Evolutionary conservation across 2,797 vertebrate species (phyloP).

Genomic region (Galaxias olidus): DNA sequence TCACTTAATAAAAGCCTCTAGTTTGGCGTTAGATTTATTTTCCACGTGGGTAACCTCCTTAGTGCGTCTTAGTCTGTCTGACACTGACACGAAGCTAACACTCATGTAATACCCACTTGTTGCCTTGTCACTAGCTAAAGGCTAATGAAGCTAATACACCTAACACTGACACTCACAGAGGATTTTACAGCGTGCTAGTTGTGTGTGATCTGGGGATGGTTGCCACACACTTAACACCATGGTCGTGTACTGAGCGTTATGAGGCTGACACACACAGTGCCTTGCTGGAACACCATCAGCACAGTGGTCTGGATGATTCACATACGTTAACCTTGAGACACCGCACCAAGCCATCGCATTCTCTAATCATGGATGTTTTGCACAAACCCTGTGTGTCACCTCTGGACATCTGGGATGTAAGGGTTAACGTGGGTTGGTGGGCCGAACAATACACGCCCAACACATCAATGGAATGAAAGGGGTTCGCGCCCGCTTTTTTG

Average conservation of each 20-base stretch:
- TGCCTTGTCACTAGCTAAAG: constrained; percentile 50
- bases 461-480: neutral
- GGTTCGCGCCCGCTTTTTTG: neutral
- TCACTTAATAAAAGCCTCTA: constrained; percentile 17
- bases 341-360: constrained; percentile 28
- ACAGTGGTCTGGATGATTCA: constrained; percentile 24
- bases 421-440: constrained; percentile 6
- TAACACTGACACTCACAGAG: neutral
- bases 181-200: constrained; percentile 8
- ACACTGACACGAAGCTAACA: constrained; percentile 63
- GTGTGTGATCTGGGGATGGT: constrained; percentile 28
- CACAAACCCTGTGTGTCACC: constrained; percentile 24
- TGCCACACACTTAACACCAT: constrained; percentile 50
- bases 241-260: constrained; percentile 50
- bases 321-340: constrained; percentile 49
- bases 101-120: constrained; percentile 56
- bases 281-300: constrained; percentile 46
- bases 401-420: too few relatives aligned
- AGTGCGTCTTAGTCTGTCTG: constrained; percentile 62
- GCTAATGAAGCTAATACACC: constrained; percentile 51
- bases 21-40: constrained; percentile 47
- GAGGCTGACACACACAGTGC: constrained; percentile 41
- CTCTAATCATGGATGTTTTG: constrained; percentile 25
- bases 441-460: neutral
- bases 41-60: constrained; percentile 62